Evolutionary conservation across 2,888 invertebrate species (phyloP), one percentile per base, ranked within the genome.

Genomic region (Parelbella ahira): DNA sequence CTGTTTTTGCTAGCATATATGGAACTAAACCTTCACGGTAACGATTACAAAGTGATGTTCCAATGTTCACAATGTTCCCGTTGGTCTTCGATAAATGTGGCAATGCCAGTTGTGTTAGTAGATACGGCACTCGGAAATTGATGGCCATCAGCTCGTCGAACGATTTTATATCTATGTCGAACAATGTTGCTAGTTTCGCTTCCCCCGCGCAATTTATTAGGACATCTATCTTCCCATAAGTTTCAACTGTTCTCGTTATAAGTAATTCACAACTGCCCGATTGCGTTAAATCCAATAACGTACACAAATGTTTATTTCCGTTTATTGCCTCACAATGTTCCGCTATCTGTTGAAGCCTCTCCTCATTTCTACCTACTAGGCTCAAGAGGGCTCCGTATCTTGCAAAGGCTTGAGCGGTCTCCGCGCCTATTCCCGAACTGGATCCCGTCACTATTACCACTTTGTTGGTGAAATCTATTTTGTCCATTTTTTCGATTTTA

Each of bases 371-470:
- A 11, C 69, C 75, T 0, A 71, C 54, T 1, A 73, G 32, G 0
- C 66, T 57, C 0, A 74, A 38, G 18, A 49, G 58, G 0, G 74
- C 73, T 29, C 66, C 65, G 5, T 56, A 60, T 2, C 37, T 44
- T 0, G 72, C 64, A 12, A 70, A 65, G 0, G 51, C 47, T 41
- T 56, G 50, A 0, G 74, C 72, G 1, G 67, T 58, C 32, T 61
- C 71, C 1, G 74, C 74, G 2, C 74, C 71, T 8, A 75, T 68
- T 0, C 70, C 74, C 0, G 71, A 72, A 47, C 74, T 74, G 0
- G 73, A 72, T 0, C 74, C 73, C 2, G 74, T 74, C 29, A 74
- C 53, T 7, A 75, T 71, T 3, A 65, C 68, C 1, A 72, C 69
- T 62, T 74, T 74, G 4, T 60, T 59, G 21, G 37, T 50, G 10